Percentiles rank a stretch among this genome's conserved stretches.
Conservation (phyloP, 2,888 invertebrate species). For the Leucophora obtusa region DNA sequence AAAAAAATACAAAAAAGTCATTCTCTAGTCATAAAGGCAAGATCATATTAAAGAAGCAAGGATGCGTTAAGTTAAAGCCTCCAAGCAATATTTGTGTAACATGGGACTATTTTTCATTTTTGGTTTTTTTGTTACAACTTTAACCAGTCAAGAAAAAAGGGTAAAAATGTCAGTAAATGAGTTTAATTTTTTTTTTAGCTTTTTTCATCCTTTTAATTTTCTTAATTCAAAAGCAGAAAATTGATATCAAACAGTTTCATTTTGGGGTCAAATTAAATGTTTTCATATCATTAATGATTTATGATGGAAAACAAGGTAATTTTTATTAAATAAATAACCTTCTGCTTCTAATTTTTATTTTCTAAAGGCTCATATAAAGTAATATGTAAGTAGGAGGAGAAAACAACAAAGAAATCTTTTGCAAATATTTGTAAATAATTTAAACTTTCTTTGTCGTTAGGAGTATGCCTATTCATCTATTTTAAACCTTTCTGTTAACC, state of each 20-base stretch:
- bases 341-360: not conserved
- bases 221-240: not conserved
- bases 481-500: too few species aligned
- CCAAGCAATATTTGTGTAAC: slow-evolving; percentile 13
- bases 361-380: too few species aligned
- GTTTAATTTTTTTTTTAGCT: not conserved
- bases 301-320: slow-evolving; percentile 36
- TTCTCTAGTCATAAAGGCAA: slow-evolving; percentile 18
- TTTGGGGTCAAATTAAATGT: slow-evolving; percentile 25
- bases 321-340: slow-evolving; percentile 37
- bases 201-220: not conserved
- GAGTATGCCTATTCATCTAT: too few species aligned
- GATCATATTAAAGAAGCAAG: not conserved
- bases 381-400: not conserved
- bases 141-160: slow-evolving; percentile 27
- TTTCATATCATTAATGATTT: slow-evolving; percentile 37
- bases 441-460: not conserved
- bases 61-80: slow-evolving; percentile 25
- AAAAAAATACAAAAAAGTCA: not conserved
- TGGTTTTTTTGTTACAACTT: not conserved
- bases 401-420: slow-evolving; percentile 3
- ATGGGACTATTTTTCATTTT: slow-evolving; percentile 4
- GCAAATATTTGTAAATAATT: slow-evolving; percentile 34
- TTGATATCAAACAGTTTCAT: slow-evolving; percentile 6
- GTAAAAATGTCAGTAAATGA: slow-evolving; percentile 32